Evolutionary conservation across 1,140 invertebrate species (phyloP).

Genomic region (Dinothrombium tinctorium): DNA sequence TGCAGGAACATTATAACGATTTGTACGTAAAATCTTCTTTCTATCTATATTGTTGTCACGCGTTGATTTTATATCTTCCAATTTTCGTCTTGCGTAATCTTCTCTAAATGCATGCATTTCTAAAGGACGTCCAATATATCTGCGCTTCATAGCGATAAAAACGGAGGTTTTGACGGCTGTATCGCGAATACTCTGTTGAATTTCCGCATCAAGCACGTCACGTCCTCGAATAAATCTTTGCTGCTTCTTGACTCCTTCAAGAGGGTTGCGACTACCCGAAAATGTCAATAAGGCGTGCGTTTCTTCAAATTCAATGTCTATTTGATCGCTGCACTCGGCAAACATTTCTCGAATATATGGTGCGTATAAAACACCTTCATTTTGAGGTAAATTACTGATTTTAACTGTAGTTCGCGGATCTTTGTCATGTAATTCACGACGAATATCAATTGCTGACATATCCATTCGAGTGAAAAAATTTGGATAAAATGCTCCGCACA

Average conservation of each 20-base stretch:
- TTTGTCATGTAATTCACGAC: slow-evolving; percentile 35
- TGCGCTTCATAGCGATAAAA: slow-evolving; percentile 7
- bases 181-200: background rate
- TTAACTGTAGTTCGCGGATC: slow-evolving; percentile 50
- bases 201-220: background rate
- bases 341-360: slow-evolving; percentile 21
- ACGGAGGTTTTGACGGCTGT: slow-evolving; percentile 7
- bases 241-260: too few species aligned
- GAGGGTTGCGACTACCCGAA: too few species aligned
- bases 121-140: background rate
- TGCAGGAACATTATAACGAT: too few species aligned
- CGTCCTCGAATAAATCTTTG: background rate
- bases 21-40: too few species aligned
- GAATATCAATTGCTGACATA: slow-evolving; percentile 33
- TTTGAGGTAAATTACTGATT: slow-evolving; percentile 30
- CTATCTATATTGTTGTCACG: too few species aligned
- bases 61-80: too few species aligned
- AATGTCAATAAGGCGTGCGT: slow-evolving; percentile 18
- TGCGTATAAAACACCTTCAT: slow-evolving; percentile 43
- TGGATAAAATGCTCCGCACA: slow-evolving; percentile 69
- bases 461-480: slow-evolving; percentile 38
- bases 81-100: too few species aligned
- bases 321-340: slow-evolving; percentile 16
- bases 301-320: slow-evolving; percentile 22
- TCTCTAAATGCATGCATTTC: too few species aligned